A percentile compares a stretch with the other conserved stretches of the same genome.
Evolutionary conservation across 2,113 vertebrate genomes (phyloP).

Genomic region (Falco punctatus): DNA sequence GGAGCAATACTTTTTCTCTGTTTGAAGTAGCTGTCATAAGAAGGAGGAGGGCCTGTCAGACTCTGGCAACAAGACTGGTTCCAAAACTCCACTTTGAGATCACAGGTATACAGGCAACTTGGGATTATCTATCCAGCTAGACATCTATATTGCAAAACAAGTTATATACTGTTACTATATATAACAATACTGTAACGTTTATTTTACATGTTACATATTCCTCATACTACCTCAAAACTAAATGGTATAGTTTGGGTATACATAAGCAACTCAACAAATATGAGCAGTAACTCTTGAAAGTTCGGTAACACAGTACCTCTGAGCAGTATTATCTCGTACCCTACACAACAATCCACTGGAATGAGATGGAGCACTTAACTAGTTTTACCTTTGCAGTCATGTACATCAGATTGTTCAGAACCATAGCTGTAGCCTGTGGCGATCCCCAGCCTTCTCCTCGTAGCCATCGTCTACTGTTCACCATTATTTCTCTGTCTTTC

Average conservation of each 20-base stretch:
- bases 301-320: not conserved
- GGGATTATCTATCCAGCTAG: not conserved
- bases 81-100: not conserved
- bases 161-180: not conserved
- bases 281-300: not conserved
- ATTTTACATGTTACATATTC: not conserved
- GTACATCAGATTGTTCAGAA: conserved; percentile 98
- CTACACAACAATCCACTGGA: not conserved
- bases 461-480: conserved; percentile 94
- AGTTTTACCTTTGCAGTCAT: conserved; percentile 95
- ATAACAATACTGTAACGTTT: not conserved
- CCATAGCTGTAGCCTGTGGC: conserved; percentile 94
- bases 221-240: not conserved
- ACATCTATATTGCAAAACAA: not conserved
- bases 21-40: not conserved
- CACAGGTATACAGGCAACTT: accelerated
- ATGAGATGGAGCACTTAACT: not conserved
- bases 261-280: not conserved
- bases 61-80: not conserved
- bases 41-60: not conserved
- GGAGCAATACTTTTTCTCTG: not conserved
- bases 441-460: conserved; percentile 97
- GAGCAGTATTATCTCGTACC: not conserved
- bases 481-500: conserved; percentile 91
- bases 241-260: not conserved